Evolutionary conservation across 1,140 invertebrate species (phyloP), one percentile per base, ranked within the genome.

Genomic region (Drosophila malerkotliana): DNA sequence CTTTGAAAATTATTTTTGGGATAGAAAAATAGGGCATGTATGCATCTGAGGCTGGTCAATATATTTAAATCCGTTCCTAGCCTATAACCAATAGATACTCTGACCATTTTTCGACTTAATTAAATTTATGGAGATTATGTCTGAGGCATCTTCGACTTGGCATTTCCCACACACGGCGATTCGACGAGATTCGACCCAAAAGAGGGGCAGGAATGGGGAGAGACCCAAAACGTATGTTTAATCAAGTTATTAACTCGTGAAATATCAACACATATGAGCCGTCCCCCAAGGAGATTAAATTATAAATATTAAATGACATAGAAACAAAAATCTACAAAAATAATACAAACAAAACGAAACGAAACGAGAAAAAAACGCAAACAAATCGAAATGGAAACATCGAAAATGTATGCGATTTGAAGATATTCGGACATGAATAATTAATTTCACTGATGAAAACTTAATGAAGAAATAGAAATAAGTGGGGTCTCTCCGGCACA

Each of bases 381-480:
- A 64, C 53, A 28, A 78, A 60, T 66, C 53, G 56, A 71, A 75
- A 75, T 79, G 47, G 72, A 77, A 61, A 64, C 64, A 60, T 77
- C 77, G 74, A 79, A 88, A 63, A 76, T 67, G 77, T 76, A 87
- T 82, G 57, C 83, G 76, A 79, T 88, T 77, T 83, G 72, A 83
- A 83, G 83, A 88, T 88, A 88, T 88, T 88, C 68, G 79, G 83
- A 88, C 83, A 88, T 88, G 83, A 88, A 88, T 88, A 88, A 88
- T 88, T 88, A 88, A 88, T 88, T 67, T 83, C 76, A 74, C 83
- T 88, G 83, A 88, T 88, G 83, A 88, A 88, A 88, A 88, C 83
- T 88, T 88, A 88, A 88, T 88, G 83, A 88, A 88, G 84, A 88
- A 89, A 88, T 88, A 77, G 79, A 89, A 79, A 79, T 61, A 69